Base-by-base conservation (phyloP, 2,888 invertebrate genomes). In the Nipponacmea schrenckii region DNA sequence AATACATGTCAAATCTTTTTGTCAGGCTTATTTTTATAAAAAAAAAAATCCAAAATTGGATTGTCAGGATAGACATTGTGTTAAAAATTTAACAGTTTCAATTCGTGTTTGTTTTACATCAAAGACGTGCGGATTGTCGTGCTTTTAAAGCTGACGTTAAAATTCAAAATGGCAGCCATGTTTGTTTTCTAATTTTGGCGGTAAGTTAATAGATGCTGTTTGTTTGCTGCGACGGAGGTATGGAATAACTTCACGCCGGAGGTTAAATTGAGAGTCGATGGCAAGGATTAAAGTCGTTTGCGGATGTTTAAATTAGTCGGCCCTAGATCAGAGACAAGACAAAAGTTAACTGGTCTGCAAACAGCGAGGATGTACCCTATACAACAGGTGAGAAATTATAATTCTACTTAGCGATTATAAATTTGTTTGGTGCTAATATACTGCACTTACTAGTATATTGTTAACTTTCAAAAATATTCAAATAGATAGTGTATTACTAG, bases 251-350 rank as follows among this genome's bases (percentile, higher is more conserved):
- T 56, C 56, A 56, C 56, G 56, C 12, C 1, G 14, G 12, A 0
- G 3, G 56, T 20, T 56, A 56, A 56, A 24, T 56, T 24, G 20
- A 24, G 56, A 12, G 2, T 24, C 20, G 24, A 4, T 24, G 56
- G 12, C 56, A 4, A 24, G 56, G 24, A 56, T 56, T 24, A 56
- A 14, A 24, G n/a, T n/a, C 20, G 10, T 10, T 8, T 0, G 56
- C 20, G 56, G 56, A 56, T 56, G 56, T 56, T 56, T 56, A 56
- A 39, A 56, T 56, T 56, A 56, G 56, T 24, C 56, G 24, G 2
- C 10, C 24, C 5, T 2, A 3, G 20, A 24, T 56, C 24, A 12
- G 24, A 56, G 20, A 20, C 20, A 24, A 14, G 56, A 24, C 39
- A 56, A 20, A 56, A 56, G 24, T 56, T 56, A 20, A 24, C 56